Percentiles rank a stretch among this genome's conserved stretches.
Conservation (phyloP, 2,888 invertebrate species). For the Sthenelais limicola region DNA sequence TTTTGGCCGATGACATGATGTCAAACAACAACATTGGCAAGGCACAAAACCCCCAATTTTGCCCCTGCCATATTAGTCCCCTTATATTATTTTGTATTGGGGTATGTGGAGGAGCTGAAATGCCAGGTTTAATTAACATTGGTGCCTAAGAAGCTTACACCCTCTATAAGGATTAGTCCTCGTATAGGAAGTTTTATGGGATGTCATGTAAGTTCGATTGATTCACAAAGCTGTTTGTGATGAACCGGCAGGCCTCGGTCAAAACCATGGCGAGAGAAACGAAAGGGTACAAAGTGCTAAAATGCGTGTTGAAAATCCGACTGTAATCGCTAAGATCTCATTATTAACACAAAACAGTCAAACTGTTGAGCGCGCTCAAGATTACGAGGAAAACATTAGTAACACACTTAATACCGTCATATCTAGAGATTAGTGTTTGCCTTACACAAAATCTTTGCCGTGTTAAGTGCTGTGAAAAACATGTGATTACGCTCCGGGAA, state of each 20-base stretch:
- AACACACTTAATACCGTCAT: too few relatives aligned
- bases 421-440: too few relatives aligned
- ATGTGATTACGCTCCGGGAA: too few relatives aligned
- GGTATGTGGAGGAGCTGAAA: too few relatives aligned
- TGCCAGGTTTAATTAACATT: conserved; percentile 4
- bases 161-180: conserved; percentile 8
- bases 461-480: too few relatives aligned
- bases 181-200: conserved; percentile 1
- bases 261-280: too few relatives aligned
- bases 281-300: conserved; percentile 9
- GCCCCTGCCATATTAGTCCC: conserved; percentile 1
- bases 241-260: not conserved
- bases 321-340: conserved; percentile 3
- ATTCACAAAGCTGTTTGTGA: conserved; percentile 24
- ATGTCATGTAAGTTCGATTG: conserved; percentile 2
- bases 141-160: not conserved
- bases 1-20: not conserved
- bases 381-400: too few relatives aligned
- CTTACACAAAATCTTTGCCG: too few relatives aligned
- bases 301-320: conserved; percentile 10
- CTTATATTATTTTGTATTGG: too few relatives aligned
- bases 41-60: not conserved
- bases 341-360: conserved; percentile 36
- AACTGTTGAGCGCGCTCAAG: conserved; percentile 1
- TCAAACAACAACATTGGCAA: conserved; percentile 20